These are phyloP conservation scores for Thecophora atra DNA, from an alignment of 2,888 invertebrate species.

Conservation along the genomic window DNA sequence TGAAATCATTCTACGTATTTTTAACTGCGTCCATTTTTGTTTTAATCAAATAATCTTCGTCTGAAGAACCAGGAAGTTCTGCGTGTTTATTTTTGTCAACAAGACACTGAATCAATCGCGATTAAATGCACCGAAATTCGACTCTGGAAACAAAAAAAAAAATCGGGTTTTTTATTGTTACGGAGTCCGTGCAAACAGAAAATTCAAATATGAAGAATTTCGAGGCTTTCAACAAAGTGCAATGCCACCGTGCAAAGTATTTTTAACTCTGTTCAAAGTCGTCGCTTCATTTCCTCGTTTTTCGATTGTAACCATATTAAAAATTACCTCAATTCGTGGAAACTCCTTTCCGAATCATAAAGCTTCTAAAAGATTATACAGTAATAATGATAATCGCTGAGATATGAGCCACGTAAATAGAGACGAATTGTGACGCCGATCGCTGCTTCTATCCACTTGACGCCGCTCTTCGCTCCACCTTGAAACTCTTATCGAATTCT, in stretches of 20 bases:
- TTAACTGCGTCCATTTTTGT: conserved; percentile 1
- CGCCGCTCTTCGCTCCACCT: conserved; percentile 46
- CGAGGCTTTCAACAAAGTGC: neutral
- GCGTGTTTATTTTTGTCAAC: conserved; percentile 29
- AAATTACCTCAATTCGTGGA: too few species aligned
- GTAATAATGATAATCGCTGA: too few species aligned
- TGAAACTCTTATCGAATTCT: conserved; percentile 61
- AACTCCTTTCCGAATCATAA: too few species aligned
- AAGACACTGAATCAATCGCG: conserved; percentile 18
- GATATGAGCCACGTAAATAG: too few species aligned
- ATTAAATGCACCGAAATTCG: conserved; percentile 15
- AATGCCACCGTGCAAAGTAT: neutral
- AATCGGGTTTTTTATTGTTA: conserved; percentile 1
- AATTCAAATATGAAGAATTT: neutral
- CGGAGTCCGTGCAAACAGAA: neutral
- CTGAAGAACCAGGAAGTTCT: conserved; percentile 42
- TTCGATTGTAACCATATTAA: too few species aligned
- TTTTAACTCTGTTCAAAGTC: neutral
- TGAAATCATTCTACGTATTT: conserved; percentile 9
- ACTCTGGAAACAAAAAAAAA: neutral
- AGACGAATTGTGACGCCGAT: neutral
- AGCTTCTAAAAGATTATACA: too few species aligned
- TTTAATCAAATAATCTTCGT: conserved; percentile 28
- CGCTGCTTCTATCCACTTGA: neutral
- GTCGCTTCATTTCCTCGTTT: too few species aligned